Evolutionary conservation across 2,888 invertebrate genomes (phyloP).

Genomic region (Bursaphelenchus okinawaensis): DNA sequence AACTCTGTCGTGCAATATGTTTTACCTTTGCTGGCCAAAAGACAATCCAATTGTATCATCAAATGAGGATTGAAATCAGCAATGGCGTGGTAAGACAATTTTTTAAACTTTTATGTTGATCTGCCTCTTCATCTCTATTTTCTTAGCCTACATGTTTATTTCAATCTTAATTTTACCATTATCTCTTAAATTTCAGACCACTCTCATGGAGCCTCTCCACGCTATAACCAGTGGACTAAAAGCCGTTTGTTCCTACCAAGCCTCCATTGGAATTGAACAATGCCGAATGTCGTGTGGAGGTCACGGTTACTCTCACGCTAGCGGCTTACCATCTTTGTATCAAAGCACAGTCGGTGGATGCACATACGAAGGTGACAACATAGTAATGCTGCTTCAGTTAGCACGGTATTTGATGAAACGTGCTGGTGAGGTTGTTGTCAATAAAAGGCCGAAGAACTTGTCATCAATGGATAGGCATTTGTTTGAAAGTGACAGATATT

Average conservation of each 20-base stretch:
- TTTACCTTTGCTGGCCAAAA: slow-evolving; percentile 65
- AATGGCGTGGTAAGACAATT: slow-evolving; percentile 18
- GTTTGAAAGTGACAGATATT: neutral
- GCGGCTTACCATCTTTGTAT: slow-evolving; percentile 81
- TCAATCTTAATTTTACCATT: no score
- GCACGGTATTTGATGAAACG: slow-evolving; percentile 40
- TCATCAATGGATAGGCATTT: slow-evolving; percentile 21
- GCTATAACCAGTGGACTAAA: slow-evolving; percentile 85
- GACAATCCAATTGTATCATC: slow-evolving; percentile 40
- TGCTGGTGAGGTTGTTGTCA: slow-evolving; percentile 22
- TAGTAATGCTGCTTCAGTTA: slow-evolving; percentile 68
- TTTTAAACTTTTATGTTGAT: neutral
- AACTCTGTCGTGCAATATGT: slow-evolving; percentile 69
- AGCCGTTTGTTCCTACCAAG: slow-evolving; percentile 74
- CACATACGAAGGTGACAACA: slow-evolving; percentile 91
- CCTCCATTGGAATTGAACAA: slow-evolving; percentile 72
- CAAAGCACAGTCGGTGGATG: slow-evolving; percentile 78
- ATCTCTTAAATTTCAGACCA: neutral
- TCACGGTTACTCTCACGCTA: slow-evolving; percentile 65
- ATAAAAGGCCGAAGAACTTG: slow-evolving; percentile 2
- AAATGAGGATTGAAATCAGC: slow-evolving; percentile 62
- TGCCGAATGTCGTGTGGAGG: slow-evolving; percentile 86
- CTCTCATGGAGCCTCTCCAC: slow-evolving; percentile 68
- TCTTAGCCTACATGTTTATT: no score
- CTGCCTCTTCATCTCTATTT: no score